Conservation (phyloP, 2,888 invertebrate genomes). For the Taenaris catops region DNA sequence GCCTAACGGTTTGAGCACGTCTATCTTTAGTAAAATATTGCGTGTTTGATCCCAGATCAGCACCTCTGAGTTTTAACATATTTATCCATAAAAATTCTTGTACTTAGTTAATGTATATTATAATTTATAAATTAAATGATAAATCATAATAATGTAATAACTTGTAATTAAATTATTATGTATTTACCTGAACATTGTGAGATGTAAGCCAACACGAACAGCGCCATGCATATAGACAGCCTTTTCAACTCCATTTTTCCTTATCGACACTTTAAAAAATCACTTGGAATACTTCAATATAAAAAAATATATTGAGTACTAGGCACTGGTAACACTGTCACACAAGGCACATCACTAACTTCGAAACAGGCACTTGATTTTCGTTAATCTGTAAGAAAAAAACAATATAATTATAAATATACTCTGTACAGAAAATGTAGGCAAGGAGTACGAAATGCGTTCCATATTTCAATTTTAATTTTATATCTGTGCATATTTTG, state of each 20-base stretch:
- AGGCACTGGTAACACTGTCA: conserved; percentile 48
- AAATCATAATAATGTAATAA: too few relatives aligned
- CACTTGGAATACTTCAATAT: conserved; percentile 26
- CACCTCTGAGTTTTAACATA: too few relatives aligned
- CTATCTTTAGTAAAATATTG: too few relatives aligned
- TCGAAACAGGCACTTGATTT: conserved; percentile 48
- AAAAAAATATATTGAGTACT: conserved; percentile 34
- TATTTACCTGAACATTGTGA: conserved; percentile 60
- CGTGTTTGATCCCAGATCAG: too few relatives aligned
- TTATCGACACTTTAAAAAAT: conserved; percentile 13
- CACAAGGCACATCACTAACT: conserved; percentile 62
- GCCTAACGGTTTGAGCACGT: too few relatives aligned
- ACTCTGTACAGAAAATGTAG: not conserved
- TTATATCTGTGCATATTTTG: conserved; percentile 16
- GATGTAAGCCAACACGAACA: conserved; percentile 44
- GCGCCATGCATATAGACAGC: conserved; percentile 42
- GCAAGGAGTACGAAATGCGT: conserved; percentile 8
- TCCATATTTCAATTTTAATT: conserved; percentile 13
- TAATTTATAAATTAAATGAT: too few relatives aligned
- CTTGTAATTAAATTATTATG: too few relatives aligned
- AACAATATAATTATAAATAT: conserved; percentile 9
- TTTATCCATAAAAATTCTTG: too few relatives aligned
- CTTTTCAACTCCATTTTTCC: conserved; percentile 57
- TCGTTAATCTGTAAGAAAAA: conserved; percentile 46
- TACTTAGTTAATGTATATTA: too few relatives aligned